These are phyloP conservation scores for Scaptomyza polygonia DNA, from an alignment of 2,888 invertebrate species.

Conservation along the genomic window DNA sequence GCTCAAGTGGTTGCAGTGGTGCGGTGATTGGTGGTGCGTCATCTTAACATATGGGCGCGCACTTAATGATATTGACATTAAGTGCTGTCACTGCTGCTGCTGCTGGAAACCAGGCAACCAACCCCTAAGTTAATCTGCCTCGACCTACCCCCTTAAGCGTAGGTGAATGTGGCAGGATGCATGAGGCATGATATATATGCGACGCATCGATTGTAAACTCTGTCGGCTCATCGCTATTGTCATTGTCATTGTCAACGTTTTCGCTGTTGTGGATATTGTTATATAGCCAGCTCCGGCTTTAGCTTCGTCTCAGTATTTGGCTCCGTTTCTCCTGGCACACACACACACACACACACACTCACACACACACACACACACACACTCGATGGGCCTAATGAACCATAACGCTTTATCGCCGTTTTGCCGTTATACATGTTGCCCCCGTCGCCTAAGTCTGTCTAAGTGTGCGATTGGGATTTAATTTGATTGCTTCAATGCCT, in stretches of 20 bases:
- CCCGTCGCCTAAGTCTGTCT: constrained; percentile 44
- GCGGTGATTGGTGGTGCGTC: constrained; percentile 22
- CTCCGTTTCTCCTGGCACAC: constrained; percentile 7
- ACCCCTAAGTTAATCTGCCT: constrained; percentile 53
- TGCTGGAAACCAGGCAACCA: no score
- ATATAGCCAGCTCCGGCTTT: constrained; percentile 24
- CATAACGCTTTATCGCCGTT: constrained; percentile 79
- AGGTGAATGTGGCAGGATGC: constrained; percentile 41
- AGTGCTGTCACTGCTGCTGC: constrained; percentile 25
- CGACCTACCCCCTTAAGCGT: constrained; percentile 20
- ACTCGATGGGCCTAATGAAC: constrained; percentile 76
- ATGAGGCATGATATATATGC: constrained; percentile 54
- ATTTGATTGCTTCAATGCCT: constrained; percentile 79
- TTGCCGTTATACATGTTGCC: constrained; percentile 57
- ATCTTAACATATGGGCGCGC: constrained; percentile 56
- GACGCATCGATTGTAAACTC: constrained; percentile 60
- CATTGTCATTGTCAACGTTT: constrained; percentile 24
- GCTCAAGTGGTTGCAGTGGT: constrained; percentile 53
- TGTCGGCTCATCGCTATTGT: constrained; percentile 50
- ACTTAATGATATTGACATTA: constrained; percentile 79
- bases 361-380: constrained; percentile 11
- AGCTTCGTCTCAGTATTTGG: constrained; percentile 1
- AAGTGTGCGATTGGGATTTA: constrained; percentile 81
- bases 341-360: no score
- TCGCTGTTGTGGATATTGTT: constrained; percentile 13